Evolutionary conservation across 35 echinoderm and acorn worm species (phyloP), one percentile per base, ranked within the genome.

Genomic region (Heliocidaris erythrogramma): DNA sequence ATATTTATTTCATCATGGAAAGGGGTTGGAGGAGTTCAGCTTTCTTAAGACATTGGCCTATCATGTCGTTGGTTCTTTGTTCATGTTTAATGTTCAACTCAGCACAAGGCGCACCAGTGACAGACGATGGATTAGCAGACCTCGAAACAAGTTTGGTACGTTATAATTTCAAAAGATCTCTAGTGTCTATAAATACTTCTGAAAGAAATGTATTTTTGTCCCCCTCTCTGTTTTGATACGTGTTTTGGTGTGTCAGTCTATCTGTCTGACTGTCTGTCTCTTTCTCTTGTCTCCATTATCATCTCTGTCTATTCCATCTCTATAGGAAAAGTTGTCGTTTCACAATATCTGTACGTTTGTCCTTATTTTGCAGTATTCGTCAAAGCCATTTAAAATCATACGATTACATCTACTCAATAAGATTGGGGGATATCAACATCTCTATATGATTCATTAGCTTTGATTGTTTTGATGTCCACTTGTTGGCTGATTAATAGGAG

Each of bases 1-100:
- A 27, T 69, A 69, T 69, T 69, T 69, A 78, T 78, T 78, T n/a
- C 65, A 78, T 78, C 65, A 78, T 78, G 65, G 65, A 78, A 78
- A 24, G 2, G 17, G 5, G 5, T 24, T 8, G 18, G 21, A 78
- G 65, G 65, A 78, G 21, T 78, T 21, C 4, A 5, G 65, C 65
- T 27, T 78, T 21, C 4, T 78, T n/a, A 78, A 78, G 65, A 78
- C 18, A 78, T n/a, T n/a, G n/a, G n/a, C n/a, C n/a, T 27, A 18
- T 78, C 2, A 27, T 78, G 14, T 7, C 7, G 6, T 78, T 78
- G 65, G 65, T 78, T 27, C 65, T 78, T 78, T 78, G 21, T 8
- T 27, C 65, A 78, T 78, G 65, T 78, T 78, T 78, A n/a, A 78
- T n/a, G 27, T 78, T 78, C 2, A 78, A 78, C 65, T 24, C 27